Conservation (phyloP, 2,113 vertebrate species). For the Labeo catla region DNA sequence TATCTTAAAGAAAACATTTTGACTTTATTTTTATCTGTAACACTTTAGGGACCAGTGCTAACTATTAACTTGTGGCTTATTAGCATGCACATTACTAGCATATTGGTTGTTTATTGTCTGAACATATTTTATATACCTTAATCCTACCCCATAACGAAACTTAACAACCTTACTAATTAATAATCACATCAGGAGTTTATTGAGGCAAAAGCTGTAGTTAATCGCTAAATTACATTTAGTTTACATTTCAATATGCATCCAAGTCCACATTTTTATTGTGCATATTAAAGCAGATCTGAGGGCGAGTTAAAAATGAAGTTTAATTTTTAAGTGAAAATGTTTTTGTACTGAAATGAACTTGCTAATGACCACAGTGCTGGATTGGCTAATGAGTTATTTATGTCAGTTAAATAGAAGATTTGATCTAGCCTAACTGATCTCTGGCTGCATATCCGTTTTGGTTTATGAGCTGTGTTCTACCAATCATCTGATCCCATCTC, state of each 20-base stretch:
- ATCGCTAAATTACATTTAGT: too few species aligned
- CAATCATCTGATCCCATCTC: constrained; percentile 35
- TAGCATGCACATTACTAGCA: background rate
- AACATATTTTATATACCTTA: background rate
- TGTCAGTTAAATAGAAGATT: background rate
- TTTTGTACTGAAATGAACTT: background rate
- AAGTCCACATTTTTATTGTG: background rate
- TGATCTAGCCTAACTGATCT: background rate
- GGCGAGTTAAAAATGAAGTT: background rate
- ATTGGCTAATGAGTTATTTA: background rate
- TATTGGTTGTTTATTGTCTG: background rate
- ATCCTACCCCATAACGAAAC: too few species aligned
- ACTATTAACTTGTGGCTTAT: too few species aligned
- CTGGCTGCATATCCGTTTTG: background rate
- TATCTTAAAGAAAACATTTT: too few species aligned
- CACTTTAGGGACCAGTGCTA: too few species aligned
- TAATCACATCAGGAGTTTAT: too few species aligned
- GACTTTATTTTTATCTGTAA: too few species aligned
- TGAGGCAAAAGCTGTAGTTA: too few species aligned
- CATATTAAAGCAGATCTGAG: background rate
- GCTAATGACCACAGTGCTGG: background rate
- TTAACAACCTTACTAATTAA: too few species aligned
- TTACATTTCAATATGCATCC: background rate
- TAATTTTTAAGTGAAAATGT: too few species aligned
- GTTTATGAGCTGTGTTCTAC: constrained; percentile 13